A percentile compares a stretch with the other conserved stretches of the same genome.
Conservation (phyloP, 1,140 invertebrate genomes). For the Eubasilissa regina region DNA sequence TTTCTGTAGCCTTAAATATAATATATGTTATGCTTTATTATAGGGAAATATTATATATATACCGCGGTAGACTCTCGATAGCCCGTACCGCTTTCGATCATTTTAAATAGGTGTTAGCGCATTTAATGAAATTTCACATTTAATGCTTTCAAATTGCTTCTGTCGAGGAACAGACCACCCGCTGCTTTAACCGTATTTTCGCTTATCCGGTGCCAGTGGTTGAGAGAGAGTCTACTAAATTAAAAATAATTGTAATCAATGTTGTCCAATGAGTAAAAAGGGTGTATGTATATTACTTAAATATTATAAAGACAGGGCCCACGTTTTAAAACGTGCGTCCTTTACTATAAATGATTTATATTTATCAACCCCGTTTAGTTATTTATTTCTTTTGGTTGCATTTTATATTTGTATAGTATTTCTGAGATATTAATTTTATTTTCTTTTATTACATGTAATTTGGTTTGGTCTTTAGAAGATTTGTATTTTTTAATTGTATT, state of each 20-base stretch:
- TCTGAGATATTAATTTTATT: not conserved
- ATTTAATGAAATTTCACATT: too few species aligned
- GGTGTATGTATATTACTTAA: conserved; percentile 9
- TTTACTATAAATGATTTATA: not conserved
- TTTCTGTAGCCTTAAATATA: conserved; percentile 5
- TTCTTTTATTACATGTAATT: not conserved
- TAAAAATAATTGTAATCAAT: conserved; percentile 28
- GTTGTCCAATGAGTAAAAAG: conserved; percentile 37
- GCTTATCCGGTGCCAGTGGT: too few species aligned
- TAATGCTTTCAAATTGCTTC: too few species aligned
- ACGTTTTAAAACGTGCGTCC: not conserved
- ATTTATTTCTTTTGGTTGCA: not conserved
- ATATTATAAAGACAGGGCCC: conserved; percentile 4
- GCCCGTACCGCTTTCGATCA: too few species aligned
- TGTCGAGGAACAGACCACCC: too few species aligned
- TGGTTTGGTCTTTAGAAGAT: conserved; percentile 22
- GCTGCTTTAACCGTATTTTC: too few species aligned
- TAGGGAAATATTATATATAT: not conserved
- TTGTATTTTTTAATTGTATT: not conserved
- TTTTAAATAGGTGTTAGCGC: too few species aligned
- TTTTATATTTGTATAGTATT: not conserved
- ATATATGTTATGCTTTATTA: not conserved
- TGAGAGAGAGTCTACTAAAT: too few species aligned
- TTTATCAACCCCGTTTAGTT: not conserved
- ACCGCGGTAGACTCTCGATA: too few species aligned